Conservation (phyloP, 2,888 invertebrate genomes). For the Hirtodrosophila alboralis region DNA sequence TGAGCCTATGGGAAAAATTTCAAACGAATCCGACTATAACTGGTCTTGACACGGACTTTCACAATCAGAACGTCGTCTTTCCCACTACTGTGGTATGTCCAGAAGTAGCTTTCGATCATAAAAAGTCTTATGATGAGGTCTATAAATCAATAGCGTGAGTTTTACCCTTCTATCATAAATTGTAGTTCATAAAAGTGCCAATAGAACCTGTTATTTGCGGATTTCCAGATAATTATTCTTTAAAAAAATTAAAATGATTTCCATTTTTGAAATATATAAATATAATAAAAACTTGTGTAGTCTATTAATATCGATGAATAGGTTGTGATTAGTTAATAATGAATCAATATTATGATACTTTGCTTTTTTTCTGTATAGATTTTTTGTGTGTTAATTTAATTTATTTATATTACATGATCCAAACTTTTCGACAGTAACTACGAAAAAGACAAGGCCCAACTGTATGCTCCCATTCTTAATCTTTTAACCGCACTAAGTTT, state of each 20-base stretch:
- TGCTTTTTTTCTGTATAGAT: too few relatives aligned
- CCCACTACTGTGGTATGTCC: constrained; percentile 90
- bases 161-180: neutral
- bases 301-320: too few relatives aligned
- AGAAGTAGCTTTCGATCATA: constrained; percentile 85
- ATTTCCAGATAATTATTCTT: too few relatives aligned
- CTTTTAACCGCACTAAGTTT: constrained; percentile 84
- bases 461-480: constrained; percentile 81
- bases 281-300: too few relatives aligned
- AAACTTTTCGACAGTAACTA: constrained; percentile 67
- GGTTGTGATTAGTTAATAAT: too few relatives aligned
- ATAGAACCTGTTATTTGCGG: too few relatives aligned
- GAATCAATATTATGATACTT: too few relatives aligned
- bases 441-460: constrained; percentile 61
- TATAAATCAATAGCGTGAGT: constrained; percentile 79
- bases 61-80: constrained; percentile 91
- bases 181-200: too few relatives aligned
- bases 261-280: too few relatives aligned
- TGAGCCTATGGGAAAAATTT: constrained; percentile 92
- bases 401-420: too few relatives aligned
- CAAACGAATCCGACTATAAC: constrained; percentile 93
- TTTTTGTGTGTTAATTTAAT: too few relatives aligned
- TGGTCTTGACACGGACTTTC: constrained; percentile 91
- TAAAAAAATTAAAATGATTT: too few relatives aligned
- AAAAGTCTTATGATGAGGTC: constrained; percentile 76